These are phyloP conservation scores for Phyllopteryx taeniolatus DNA, from an alignment of 2,113 vertebrate genomes.

Conservation along the genomic window DNA sequence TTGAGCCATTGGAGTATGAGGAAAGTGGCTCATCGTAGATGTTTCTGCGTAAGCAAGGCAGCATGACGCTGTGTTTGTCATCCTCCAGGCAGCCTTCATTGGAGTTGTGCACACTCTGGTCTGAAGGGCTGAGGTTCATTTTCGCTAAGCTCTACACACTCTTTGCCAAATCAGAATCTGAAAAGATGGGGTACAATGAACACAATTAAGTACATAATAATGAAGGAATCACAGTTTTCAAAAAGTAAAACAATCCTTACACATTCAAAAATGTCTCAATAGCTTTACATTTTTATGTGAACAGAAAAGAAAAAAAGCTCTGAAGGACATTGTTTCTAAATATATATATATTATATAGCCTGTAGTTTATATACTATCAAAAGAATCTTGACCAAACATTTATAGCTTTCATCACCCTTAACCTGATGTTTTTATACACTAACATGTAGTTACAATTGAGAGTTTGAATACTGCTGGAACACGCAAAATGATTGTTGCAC, in stretches of 20 bases:
- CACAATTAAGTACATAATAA: conserved; percentile 1
- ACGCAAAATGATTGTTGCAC: conserved; percentile 16
- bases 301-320: neutral
- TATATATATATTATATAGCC: neutral
- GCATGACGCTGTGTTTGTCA: conserved; percentile 62
- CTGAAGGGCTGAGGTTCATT: conserved; percentile 71
- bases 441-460: neutral
- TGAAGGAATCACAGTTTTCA: neutral
- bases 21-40: conserved; percentile 68
- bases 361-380: too few species aligned
- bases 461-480: neutral
- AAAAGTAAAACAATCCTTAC: neutral
- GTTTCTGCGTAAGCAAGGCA: conserved; percentile 70
- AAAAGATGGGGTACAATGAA: conserved; percentile 30
- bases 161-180: conserved; percentile 30
- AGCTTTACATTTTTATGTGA: neutral
- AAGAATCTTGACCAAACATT: neutral
- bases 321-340: conserved; percentile 8
- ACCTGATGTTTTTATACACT: neutral
- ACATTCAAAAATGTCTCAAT: neutral
- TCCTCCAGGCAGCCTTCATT: conserved; percentile 60
- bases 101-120: conserved; percentile 61
- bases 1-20: conserved; percentile 67
- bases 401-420: neutral
- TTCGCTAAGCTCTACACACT: conserved; percentile 1